phyloP scores from a whole-genome alignment of 2,113 vertebrate genomes.

The Alces alces region DNA sequence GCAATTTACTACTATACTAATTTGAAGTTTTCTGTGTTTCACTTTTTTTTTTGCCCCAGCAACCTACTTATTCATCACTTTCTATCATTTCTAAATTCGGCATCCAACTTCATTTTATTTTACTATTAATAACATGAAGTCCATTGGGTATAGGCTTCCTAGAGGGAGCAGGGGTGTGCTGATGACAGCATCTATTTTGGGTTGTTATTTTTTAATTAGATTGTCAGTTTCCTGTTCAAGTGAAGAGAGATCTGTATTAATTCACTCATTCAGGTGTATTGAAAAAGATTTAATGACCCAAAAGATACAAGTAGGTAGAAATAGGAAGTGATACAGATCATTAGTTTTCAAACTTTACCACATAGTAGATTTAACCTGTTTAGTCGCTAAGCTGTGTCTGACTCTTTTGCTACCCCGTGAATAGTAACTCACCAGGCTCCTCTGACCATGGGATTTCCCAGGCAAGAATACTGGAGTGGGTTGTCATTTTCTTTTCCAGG shows the following conservation, averaged over 20 bases:
- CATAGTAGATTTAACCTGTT: not conserved
- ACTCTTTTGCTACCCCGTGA: not conserved
- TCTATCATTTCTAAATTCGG: not conserved
- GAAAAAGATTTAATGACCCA: not conserved
- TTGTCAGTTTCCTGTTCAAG: not conserved
- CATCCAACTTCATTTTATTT: not conserved
- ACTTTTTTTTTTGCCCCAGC: not conserved
- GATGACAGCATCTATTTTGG: not conserved
- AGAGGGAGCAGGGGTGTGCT: not conserved
- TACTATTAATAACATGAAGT: not conserved
- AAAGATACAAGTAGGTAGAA: not conserved
- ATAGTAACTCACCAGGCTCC: not conserved
- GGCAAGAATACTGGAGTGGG: not conserved
- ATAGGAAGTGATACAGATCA: not conserved
- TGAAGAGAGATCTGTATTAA: not conserved
- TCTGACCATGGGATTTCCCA: not conserved
- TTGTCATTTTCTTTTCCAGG: not conserved
- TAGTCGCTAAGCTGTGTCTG: rapidly evolving
- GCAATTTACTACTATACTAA: not conserved
- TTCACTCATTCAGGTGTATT: not conserved
- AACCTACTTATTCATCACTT: not conserved
- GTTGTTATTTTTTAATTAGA: not conserved
- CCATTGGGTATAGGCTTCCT: not conserved
- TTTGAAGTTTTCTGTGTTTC: not conserved
- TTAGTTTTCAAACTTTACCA: not conserved